These are phyloP conservation scores for Sminthurides aquaticus DNA, from an alignment of 2,888 invertebrate genomes.

Conservation along the genomic window DNA sequence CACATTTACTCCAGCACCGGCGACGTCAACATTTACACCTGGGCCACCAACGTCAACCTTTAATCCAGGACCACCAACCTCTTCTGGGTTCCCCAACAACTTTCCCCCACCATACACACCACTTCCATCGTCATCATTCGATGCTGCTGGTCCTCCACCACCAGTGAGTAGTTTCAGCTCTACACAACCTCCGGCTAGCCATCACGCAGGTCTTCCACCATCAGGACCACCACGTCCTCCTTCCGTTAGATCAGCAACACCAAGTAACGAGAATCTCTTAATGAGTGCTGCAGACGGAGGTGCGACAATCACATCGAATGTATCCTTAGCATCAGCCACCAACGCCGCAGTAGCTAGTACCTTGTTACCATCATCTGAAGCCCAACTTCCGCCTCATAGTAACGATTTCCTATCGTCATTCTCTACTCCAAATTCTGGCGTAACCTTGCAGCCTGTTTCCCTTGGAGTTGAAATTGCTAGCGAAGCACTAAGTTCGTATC, in stretches of 20 bases:
- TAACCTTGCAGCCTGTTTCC: not conserved
- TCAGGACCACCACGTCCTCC: too few relatives aligned
- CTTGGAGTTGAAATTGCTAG: not conserved
- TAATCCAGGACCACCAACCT: not conserved
- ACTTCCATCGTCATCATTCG: not conserved
- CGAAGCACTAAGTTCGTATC: not conserved
- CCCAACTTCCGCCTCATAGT: not conserved
- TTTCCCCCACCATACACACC: not conserved
- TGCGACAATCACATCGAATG: too few relatives aligned
- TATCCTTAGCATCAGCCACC: not conserved
- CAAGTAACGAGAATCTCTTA: not conserved
- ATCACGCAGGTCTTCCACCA: not conserved
- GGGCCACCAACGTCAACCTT: not conserved
- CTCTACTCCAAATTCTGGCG: not conserved
- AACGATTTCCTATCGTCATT: not conserved
- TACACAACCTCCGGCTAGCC: not conserved
- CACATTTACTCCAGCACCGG: not conserved
- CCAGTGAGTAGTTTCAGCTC: not conserved
- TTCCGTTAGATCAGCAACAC: too few relatives aligned
- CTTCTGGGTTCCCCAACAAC: not conserved
- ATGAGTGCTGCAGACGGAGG: not conserved
- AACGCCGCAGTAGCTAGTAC: not conserved
- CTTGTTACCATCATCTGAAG: not conserved
- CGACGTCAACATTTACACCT: slow-evolving; percentile 6
- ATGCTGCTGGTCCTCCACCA: not conserved